Conservation (phyloP, 2,888 invertebrate genomes). For the Eudemis profundana region DNA sequence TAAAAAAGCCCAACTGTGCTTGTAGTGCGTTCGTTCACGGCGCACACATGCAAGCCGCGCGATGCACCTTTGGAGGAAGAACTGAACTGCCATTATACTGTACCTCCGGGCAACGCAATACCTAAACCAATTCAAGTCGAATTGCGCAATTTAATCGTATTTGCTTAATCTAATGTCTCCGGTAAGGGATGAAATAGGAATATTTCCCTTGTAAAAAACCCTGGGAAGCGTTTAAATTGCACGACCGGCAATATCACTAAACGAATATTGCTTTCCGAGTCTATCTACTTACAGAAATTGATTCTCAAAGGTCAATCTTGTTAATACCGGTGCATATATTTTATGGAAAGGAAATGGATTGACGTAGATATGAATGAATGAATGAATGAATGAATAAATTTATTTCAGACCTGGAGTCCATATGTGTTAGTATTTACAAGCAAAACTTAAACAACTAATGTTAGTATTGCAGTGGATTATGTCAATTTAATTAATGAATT, state of each 20-base stretch:
- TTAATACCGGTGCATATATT: slow-evolving; percentile 2
- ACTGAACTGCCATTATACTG: no score
- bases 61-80: no score
- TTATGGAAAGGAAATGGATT: background rate
- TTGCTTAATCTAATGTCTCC: slow-evolving; percentile 23
- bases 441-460: no score
- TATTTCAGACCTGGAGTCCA: no score
- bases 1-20: no score
- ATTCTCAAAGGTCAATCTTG: slow-evolving; percentile 27
- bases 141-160: slow-evolving; percentile 21
- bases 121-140: background rate
- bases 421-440: no score
- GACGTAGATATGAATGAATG: background rate
- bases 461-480: no score
- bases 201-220: slow-evolving; percentile 13
- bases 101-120: background rate
- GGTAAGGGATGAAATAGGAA: slow-evolving; percentile 13
- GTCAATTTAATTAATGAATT: no score
- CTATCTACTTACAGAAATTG: slow-evolving; percentile 27
- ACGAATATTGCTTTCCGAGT: slow-evolving; percentile 22
- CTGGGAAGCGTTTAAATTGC: slow-evolving; percentile 35
- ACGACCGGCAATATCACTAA: slow-evolving; percentile 18
- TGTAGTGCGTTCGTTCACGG: no score
- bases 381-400: background rate
- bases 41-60: no score